Conservation (phyloP, 1,140 invertebrate genomes). For the Saccostrea cuccullata region DNA sequence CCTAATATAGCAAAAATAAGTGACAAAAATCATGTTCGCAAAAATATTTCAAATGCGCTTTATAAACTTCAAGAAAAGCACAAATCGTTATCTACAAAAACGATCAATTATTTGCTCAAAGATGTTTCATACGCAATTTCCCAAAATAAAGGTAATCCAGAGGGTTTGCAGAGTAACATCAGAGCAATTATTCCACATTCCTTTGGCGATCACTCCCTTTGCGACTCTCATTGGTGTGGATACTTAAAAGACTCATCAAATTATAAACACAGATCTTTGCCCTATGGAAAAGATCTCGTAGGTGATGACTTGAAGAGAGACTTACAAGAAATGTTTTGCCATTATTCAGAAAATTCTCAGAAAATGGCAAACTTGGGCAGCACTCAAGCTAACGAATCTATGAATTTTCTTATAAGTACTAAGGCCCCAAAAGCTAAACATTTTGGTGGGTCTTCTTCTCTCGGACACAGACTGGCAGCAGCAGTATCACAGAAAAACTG, state of each 20-base stretch:
- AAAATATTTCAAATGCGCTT: not conserved
- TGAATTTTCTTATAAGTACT: no score
- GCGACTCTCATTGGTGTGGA: not conserved
- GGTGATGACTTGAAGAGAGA: not conserved
- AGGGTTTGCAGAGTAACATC: not conserved
- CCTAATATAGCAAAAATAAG: not conserved
- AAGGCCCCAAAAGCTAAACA: no score
- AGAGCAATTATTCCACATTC: slow-evolving; percentile 11
- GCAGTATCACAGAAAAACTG: no score
- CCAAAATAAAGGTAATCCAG: not conserved
- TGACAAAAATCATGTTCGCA: not conserved
- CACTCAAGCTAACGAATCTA: no score
- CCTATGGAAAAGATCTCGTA: not conserved
- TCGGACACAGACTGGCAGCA: no score
- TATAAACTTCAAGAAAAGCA: not conserved
- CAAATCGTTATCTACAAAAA: not conserved
- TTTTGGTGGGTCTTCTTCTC: no score
- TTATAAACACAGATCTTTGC: not conserved
- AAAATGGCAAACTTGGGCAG: no score
- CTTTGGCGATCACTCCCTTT: not conserved
- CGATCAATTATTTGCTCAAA: not conserved
- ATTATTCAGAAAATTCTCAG: no score
- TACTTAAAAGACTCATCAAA: not conserved
- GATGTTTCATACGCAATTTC: slow-evolving; percentile 10
- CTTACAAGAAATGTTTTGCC: not conserved